phyloP scores from a whole-genome alignment of 2,888 invertebrate species.

The Temnothorax ravouxi region DNA sequence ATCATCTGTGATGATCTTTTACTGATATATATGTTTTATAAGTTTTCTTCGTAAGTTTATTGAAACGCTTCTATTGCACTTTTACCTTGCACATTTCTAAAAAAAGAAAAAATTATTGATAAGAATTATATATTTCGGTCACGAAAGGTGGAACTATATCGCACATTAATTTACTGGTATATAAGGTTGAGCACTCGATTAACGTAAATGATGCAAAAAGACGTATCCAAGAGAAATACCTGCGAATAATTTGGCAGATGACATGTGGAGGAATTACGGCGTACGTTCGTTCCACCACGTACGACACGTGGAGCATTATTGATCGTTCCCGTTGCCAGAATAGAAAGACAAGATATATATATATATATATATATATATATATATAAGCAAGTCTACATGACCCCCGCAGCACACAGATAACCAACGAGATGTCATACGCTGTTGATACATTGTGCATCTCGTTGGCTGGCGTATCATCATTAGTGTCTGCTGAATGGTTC shows the following conservation, averaged over 20 bases:
- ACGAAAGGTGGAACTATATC: background rate
- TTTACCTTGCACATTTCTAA: background rate
- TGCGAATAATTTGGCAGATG: conserved; percentile 70
- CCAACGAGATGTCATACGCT: conserved; percentile 29
- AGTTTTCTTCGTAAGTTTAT: background rate
- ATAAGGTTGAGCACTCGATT: conserved; percentile 52
- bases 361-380: background rate
- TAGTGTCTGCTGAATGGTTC: conserved; percentile 31
- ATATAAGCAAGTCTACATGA: background rate
- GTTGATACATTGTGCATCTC: conserved; percentile 61
- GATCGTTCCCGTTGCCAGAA: conserved; percentile 77
- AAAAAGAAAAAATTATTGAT: background rate
- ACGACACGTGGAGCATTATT: conserved; percentile 73
- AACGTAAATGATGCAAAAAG: conserved; percentile 71
- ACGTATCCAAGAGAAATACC: conserved; percentile 62
- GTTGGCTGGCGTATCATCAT: conserved; percentile 30
- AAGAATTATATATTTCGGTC: background rate
- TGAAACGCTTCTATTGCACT: background rate
- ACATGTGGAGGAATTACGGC: conserved; percentile 64
- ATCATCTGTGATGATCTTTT: background rate
- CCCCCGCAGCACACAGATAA: conserved; percentile 12
- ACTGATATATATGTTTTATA: background rate
- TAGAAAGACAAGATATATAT: conserved; percentile 60
- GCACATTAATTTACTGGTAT: conserved; percentile 18
- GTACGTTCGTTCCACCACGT: conserved; percentile 57